Conservation (phyloP, 1,140 invertebrate species). For the Heliothis subflexa region DNA sequence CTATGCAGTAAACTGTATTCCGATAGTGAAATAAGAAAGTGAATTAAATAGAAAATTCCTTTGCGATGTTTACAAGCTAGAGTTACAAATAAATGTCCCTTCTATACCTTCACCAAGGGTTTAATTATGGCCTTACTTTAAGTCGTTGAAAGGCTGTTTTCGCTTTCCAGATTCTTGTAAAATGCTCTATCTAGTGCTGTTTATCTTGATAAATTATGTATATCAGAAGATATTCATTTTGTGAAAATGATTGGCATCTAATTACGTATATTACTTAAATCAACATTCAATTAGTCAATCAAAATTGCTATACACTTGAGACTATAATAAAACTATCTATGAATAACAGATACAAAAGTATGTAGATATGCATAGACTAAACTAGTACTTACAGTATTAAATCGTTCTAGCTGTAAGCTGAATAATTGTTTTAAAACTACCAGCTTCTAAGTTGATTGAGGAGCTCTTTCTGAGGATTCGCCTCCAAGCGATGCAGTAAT, state of each 20-base stretch:
- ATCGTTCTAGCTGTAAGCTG: slow-evolving; percentile 10
- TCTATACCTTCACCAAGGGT: not conserved
- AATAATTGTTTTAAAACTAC: slow-evolving; percentile 42
- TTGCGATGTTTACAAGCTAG: no score
- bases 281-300: no score
- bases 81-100: no score
- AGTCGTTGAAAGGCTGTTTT: no score
- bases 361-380: not conserved
- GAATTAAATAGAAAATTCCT: not conserved
- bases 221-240: no score
- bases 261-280: no score
- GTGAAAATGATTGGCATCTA: no score
- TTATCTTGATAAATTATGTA: no score
- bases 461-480: slow-evolving; percentile 13
- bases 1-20: not conserved
- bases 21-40: not conserved
- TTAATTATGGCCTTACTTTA: not conserved
- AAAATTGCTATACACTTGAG: no score
- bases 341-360: not conserved
- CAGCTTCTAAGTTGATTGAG: slow-evolving; percentile 34
- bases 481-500: slow-evolving; percentile 26
- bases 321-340: not conserved
- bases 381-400: slow-evolving; percentile 6
- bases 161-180: no score
- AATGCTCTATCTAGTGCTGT: no score